A percentile compares a stretch with the other conserved stretches of the same genome.
These are phyloP conservation scores for Cenopis cana DNA, from an alignment of 2,888 invertebrate species.

Conservation along the genomic window DNA sequence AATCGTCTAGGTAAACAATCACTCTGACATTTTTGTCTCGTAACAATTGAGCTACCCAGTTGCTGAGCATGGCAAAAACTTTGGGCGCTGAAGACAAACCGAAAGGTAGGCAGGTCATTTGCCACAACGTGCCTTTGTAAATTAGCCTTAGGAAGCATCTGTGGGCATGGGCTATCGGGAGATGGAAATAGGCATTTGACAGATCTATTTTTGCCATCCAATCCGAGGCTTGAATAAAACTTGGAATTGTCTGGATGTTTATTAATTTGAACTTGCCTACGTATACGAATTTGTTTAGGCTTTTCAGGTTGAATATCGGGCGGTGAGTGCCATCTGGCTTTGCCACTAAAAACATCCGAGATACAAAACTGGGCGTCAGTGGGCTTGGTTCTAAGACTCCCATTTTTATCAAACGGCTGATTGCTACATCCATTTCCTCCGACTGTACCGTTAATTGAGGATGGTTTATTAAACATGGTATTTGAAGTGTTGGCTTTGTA, in stretches of 20 bases:
- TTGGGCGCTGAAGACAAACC: too few relatives aligned
- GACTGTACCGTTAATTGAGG: background rate
- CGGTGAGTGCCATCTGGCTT: background rate
- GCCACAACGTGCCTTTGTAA: too few relatives aligned
- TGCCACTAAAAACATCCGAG: too few relatives aligned
- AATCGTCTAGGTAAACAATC: conserved; percentile 1
- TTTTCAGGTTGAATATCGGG: conserved; percentile 7
- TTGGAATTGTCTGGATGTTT: background rate
- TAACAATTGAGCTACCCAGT: too few relatives aligned
- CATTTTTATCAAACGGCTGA: background rate
- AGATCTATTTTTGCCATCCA: conserved; percentile 1
- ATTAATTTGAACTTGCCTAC: conserved; percentile 10
- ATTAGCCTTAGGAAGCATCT: conserved; percentile 7
- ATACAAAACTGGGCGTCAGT: background rate
- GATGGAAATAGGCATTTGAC: conserved; percentile 2
- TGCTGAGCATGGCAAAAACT: too few relatives aligned
- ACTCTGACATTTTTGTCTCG: background rate
- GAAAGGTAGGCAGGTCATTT: too few relatives aligned
- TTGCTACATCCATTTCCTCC: background rate
- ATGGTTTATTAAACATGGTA: background rate
- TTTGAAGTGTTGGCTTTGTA: conserved; percentile 4
- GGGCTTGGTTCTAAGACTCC: background rate
- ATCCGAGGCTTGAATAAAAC: background rate
- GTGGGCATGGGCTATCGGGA: background rate
- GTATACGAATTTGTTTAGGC: conserved; percentile 5